Evolutionary conservation across 2,113 vertebrate genomes (phyloP), one percentile per base, ranked within the genome.

Genomic region (Promerops cafer): DNA sequence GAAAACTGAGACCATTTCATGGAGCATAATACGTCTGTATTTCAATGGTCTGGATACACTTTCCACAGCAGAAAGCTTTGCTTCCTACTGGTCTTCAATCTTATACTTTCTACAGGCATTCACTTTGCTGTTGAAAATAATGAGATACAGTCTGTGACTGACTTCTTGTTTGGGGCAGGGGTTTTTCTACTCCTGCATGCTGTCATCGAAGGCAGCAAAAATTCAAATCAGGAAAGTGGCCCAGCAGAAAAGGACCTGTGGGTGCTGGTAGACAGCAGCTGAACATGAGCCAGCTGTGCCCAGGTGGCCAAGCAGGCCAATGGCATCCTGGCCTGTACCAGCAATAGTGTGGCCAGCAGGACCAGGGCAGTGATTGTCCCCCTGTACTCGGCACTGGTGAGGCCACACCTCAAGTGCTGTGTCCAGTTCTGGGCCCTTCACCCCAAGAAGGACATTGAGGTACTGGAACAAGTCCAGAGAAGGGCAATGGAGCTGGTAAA

Each of bases 391-490:
- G 10, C 47, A 30, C 17, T 40, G 13, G 3, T 71, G 47, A 47
- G 40, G 40, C 3, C 2, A 1, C 13, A 26, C 9, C 30, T 47
- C 1, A 0, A 30, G 11, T 17, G 2, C 16, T 40, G 28, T 70
- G 0, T 4, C 3, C 23, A n/a, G 19, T 61, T 53, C 2, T 47
- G 74, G 16, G 12, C 6, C 23, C 7, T 18, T 47, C 40, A 47
- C 28, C 23, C 0, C 23, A 79, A 16, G 28, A 44, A 61, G 4
- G 39, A 39, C 28, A 13, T 5, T 31, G 15, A 30, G 33, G 23
- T 1, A 10, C 47, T 70, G 20, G 19, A 45, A 5, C 0, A 2
- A 8, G 9, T 40, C 56, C 49, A 40, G 47, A 63, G n/a, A 40
- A 56, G 14, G 16, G 15, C 20, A 79, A 22, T 1, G 2, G 49